Evolutionary conservation across 2,888 invertebrate genomes (phyloP).

Genomic region (Hydroisotoma schaefferi): DNA sequence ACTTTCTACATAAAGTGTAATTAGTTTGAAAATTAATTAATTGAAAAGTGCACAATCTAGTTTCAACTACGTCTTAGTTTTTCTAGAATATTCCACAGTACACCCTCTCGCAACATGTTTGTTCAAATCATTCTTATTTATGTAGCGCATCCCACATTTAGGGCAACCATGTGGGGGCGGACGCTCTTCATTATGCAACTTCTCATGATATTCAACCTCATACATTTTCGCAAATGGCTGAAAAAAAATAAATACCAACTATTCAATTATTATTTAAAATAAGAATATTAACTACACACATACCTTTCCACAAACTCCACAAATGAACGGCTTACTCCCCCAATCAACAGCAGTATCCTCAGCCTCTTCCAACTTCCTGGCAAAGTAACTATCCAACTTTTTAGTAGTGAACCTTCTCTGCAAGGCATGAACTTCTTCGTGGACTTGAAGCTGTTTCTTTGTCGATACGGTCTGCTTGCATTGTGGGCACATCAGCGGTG

Average conservation of each 20-base stretch:
- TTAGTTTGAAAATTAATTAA: too few relatives aligned
- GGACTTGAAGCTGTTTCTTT: slow-evolving; percentile 31
- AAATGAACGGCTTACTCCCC: slow-evolving; percentile 32
- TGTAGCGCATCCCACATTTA: slow-evolving; percentile 26
- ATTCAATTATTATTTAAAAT: neutral
- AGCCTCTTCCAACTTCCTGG: slow-evolving; percentile 23
- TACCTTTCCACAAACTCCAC: slow-evolving; percentile 34
- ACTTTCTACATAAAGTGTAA: too few relatives aligned
- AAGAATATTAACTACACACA: slow-evolving; percentile 10
- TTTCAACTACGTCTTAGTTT: slow-evolving; percentile 19
- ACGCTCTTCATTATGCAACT: slow-evolving; percentile 32
- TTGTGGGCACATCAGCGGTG: slow-evolving; percentile 27
- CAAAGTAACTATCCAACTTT: slow-evolving; percentile 30
- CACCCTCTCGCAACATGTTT: slow-evolving; percentile 33
- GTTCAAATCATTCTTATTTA: slow-evolving; percentile 33
- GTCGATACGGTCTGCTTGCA: slow-evolving; percentile 31
- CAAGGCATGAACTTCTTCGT: slow-evolving; percentile 35
- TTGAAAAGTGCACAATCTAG: too few relatives aligned
- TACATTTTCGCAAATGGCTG: slow-evolving; percentile 30
- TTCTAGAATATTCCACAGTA: slow-evolving; percentile 14
- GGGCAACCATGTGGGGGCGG: slow-evolving; percentile 20
- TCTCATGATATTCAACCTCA: slow-evolving; percentile 39
- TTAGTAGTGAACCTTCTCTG: slow-evolving; percentile 34
- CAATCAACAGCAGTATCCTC: slow-evolving; percentile 25
- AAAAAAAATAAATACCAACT: too few relatives aligned